phyloP scores from a whole-genome alignment of 35 echinoderm and acorn worm genomes.

The Chiridota heheva region DNA sequence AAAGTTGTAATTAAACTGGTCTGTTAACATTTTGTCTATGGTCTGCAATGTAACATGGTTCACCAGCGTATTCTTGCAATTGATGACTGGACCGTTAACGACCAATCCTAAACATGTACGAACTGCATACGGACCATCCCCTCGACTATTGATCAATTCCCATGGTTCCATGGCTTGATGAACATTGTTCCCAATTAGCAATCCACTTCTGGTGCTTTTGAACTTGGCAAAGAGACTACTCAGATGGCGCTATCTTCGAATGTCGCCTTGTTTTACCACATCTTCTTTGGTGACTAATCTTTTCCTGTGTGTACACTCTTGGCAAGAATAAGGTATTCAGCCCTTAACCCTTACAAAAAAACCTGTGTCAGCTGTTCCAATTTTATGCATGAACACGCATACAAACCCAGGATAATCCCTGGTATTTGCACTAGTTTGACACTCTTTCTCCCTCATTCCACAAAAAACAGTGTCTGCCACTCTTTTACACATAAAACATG shows the following conservation, averaged over 20 bases:
- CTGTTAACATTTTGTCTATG: constrained; percentile 7
- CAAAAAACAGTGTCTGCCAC: too few species aligned
- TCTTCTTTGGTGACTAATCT: constrained; percentile 48
- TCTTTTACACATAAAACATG: too few species aligned
- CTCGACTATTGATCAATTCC: constrained; percentile 55
- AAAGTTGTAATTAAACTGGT: constrained; percentile 21
- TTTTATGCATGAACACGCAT: too few species aligned
- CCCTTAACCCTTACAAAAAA: too few species aligned
- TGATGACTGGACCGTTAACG: constrained; percentile 31
- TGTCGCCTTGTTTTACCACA: constrained; percentile 19
- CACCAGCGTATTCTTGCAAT: not conserved
- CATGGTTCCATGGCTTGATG: constrained; percentile 54
- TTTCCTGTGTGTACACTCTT: not conserved
- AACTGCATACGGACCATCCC: constrained; percentile 44
- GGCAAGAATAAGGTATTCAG: constrained; percentile 6
- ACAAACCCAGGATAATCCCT: too few species aligned
- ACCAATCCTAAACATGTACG: constrained; percentile 45
- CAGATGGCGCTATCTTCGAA: constrained; percentile 38
- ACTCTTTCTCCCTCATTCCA: too few species aligned
- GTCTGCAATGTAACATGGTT: constrained; percentile 17
- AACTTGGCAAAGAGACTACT: constrained; percentile 19
- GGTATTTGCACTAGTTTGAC: too few species aligned
- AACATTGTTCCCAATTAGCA: constrained; percentile 67
- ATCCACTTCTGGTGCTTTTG: constrained; percentile 48
- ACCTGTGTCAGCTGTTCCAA: too few species aligned